Evolutionary conservation across 2,797 vertebrate species (phyloP).

Genomic region (Lepidocolaptes lacrymiger): DNA sequence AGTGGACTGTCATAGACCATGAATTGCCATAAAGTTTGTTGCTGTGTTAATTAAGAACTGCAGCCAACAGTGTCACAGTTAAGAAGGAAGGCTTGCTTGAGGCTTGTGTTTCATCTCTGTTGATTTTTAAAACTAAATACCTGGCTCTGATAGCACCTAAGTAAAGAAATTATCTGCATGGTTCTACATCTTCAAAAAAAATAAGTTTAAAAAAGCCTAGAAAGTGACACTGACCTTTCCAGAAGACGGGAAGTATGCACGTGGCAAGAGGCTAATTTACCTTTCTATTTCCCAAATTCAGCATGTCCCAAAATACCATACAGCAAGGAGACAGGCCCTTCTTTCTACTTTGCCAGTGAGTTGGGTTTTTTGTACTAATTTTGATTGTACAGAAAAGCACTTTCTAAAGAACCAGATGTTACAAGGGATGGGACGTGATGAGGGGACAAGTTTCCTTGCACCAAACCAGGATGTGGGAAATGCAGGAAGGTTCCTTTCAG

Average conservation of each 20-base stretch:
- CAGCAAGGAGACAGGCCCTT: conserved; percentile 87
- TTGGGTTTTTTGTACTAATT: conserved; percentile 84
- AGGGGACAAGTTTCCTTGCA: conserved; percentile 71
- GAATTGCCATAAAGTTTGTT: conserved; percentile 52
- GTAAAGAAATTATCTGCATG: conserved; percentile 73
- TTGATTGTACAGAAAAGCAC: conserved; percentile 78
- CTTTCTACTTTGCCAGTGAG: conserved; percentile 89
- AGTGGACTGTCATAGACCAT: conserved; percentile 47
- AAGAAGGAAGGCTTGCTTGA: conserved; percentile 56
- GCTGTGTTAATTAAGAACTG: conserved; percentile 51
- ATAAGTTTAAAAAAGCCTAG: neutral
- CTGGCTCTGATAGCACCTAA: conserved; percentile 61
- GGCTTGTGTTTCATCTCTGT: conserved; percentile 36
- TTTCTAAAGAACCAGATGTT: conserved; percentile 75
- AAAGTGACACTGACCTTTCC: conserved; percentile 70
- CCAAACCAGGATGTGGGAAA: conserved; percentile 69
- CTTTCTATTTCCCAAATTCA: conserved; percentile 87
- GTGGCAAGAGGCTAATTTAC: conserved; percentile 82
- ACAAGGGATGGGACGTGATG: conserved; percentile 74
- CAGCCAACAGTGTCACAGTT: conserved; percentile 34
- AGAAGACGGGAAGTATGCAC: conserved; percentile 74
- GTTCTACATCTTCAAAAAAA: conserved; percentile 56
- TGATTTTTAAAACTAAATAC: conserved; percentile 55
- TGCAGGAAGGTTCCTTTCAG: conserved; percentile 33
- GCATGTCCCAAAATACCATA: conserved; percentile 88